Evolutionary conservation across 2,113 vertebrate species (phyloP).

Genomic region (Corvus cornix): DNA sequence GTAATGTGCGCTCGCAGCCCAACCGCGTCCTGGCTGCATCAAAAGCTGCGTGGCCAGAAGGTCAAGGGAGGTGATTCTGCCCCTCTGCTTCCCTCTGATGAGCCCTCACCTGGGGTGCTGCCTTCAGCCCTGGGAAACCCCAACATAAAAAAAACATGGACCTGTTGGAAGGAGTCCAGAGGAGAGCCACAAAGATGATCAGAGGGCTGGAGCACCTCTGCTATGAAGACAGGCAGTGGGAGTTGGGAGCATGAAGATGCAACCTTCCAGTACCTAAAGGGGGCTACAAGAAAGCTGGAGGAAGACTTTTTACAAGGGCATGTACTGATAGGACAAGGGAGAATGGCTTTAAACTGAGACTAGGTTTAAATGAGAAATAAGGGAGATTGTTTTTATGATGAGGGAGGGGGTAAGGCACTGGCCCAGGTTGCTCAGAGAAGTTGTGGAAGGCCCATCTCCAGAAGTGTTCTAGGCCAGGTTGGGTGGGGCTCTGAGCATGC

Average conservation of each 20-base stretch:
- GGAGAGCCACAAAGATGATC: too few species aligned
- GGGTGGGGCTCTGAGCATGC: background rate
- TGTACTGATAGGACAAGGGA: background rate
- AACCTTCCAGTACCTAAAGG: background rate
- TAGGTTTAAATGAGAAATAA: background rate
- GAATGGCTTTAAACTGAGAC: background rate
- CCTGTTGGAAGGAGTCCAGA: background rate
- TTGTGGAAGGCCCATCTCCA: background rate
- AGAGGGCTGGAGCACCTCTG: background rate
- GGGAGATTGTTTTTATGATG: background rate
- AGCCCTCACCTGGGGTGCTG: background rate
- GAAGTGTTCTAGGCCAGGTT: background rate
- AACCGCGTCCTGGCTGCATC: fast-evolving
- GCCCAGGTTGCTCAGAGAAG: background rate
- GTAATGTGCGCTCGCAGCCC: fast-evolving
- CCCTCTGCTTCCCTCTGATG: background rate
- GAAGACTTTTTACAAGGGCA: background rate
- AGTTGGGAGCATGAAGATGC: background rate
- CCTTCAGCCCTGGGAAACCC: background rate
- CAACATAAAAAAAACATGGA: background rate
- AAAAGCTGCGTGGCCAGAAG: background rate
- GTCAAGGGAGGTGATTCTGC: background rate
- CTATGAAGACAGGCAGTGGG: too few species aligned
- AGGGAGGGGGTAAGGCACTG: too few species aligned
- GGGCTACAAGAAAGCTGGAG: background rate